Base-by-base conservation (phyloP, 2,113 vertebrate species). In the Gallinago jamesoni region DNA sequence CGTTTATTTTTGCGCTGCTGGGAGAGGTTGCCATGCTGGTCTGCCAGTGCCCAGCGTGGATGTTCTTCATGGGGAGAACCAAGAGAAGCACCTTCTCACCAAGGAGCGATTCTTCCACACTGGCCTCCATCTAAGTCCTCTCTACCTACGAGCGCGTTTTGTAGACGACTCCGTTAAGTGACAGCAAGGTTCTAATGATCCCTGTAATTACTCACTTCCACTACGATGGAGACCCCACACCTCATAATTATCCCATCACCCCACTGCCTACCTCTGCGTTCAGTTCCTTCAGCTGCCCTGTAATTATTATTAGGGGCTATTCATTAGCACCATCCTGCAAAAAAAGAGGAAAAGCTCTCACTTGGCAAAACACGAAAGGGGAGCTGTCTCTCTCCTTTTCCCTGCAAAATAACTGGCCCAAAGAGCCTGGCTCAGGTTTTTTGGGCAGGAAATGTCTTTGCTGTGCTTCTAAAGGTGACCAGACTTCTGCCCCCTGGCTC, bases 331-430 rank as follows among this genome's bases (percentile, higher is more conserved):
- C 48, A 52, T 27, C 43, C 9, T 0, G 47, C 53, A 87, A 45
- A 43, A 87, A 15, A n/a, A n/a, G 80, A 74, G 68, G 20, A 84
- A 77, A 91, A 89, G 15, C 66, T 94, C 62, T 75, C 74, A 50
- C 48, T 72, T 64, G 70, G 45, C 78, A 87, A 25, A 56, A 52
- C 10, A 47, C 3, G 7, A 28, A 80, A 64, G 55, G 21, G 35
- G 45, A 59, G 28, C 43, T 60, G 48, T 68, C 33, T 83, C 23
- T 50, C 18, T 57, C 59, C 57, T 75, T 67, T 79, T 11, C n/a
- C 25, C 69, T 47, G 19, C 45, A 50, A 64, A 14, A 30, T 18
- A 64, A 43, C 14, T 2, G 45, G 18, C 33, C 75, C 79, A 31
- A 80, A 66, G 79, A 72, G 74, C 12, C 43, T 7, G 21, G 24